Conservation (phyloP, 2,888 invertebrate genomes). For the Melipona bicolor region DNA sequence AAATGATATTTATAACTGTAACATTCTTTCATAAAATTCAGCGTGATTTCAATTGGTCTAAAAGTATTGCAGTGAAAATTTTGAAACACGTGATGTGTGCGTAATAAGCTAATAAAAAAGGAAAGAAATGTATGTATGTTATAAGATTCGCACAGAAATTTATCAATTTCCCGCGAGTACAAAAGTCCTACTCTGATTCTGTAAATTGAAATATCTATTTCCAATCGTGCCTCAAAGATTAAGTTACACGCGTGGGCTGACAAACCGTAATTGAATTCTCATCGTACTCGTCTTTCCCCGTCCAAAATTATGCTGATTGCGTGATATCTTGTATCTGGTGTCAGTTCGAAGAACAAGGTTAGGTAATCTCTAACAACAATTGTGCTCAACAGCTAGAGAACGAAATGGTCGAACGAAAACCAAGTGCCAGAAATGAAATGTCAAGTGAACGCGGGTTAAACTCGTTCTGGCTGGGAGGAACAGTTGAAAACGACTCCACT, state of each 20-base stretch:
- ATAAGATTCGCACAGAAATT: too few species aligned
- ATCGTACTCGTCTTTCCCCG: neutral
- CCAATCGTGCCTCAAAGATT: neutral
- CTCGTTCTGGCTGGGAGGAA: constrained; percentile 74
- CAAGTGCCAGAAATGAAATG: constrained; percentile 1
- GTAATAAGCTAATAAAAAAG: too few species aligned
- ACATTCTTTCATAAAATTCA: too few species aligned
- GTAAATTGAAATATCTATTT: neutral
- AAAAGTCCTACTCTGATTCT: neutral
- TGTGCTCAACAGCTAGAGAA: neutral
- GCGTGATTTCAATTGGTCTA: too few species aligned
- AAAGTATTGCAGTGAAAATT: too few species aligned
- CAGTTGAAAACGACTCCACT: constrained; percentile 6
- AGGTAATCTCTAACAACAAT: neutral
- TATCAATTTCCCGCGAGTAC: too few species aligned
- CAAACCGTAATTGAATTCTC: neutral
- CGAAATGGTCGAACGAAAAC: too few species aligned
- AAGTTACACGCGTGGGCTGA: constrained; percentile 21
- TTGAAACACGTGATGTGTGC: too few species aligned
- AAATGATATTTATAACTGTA: too few species aligned
- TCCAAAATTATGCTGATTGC: neutral
- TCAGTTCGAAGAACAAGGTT: neutral
- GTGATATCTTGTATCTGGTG: neutral
- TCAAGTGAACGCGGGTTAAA: constrained; percentile 39
- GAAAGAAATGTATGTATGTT: too few species aligned